Base-by-base conservation (phyloP, 2,113 vertebrate species). In the Sinosuthora webbiana region DNA sequence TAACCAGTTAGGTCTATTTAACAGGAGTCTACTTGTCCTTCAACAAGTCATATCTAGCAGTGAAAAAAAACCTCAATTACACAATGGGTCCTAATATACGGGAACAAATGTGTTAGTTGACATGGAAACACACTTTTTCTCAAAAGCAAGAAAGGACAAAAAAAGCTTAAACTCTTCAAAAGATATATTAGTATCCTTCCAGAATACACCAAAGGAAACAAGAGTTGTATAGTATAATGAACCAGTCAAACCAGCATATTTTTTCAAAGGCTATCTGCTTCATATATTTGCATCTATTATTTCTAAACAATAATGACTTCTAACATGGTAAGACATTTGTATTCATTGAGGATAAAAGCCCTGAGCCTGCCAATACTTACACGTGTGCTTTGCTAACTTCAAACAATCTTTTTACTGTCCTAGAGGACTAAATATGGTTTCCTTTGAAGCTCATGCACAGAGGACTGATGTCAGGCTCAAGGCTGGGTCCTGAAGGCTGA, bases 291-390 rank as follows among this genome's bases (percentile, higher is more conserved):
- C 56, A 84, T 91, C 74, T 82, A 92, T 87, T 95, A 87, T 87
- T 91, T 95, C 89, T 92, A 97, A 97, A 91, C 65, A 95, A 87
- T 90, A 89, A 94, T 62, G 83, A 92, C 80, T 93, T 93, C 67
- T 90, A 96, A 87, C 77, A 52, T 41, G 64, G 86, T 64, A 84
- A 89, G 80, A 87, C 73, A 91, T 94, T 96, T 94, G 77, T 94
- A 97, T 94, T 95, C 93, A 91, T 69, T 60, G 83, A 91, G 83
- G 77, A 96, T 92, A 94, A 96, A 97, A 94, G 87, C 80, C 73
- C 41, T 64, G 56, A 91, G 93, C 83, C 89, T 95, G 83, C 62
- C 83, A 94, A 76, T 82, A 89, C 83, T 94, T 95, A 92, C 91
- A 91, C 80, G 37, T 57, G 77, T 87, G 93, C 77, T 93, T 82